Base-by-base conservation (phyloP, 2,888 invertebrate species). In the Sinodicranocentrus sp. region DNA sequence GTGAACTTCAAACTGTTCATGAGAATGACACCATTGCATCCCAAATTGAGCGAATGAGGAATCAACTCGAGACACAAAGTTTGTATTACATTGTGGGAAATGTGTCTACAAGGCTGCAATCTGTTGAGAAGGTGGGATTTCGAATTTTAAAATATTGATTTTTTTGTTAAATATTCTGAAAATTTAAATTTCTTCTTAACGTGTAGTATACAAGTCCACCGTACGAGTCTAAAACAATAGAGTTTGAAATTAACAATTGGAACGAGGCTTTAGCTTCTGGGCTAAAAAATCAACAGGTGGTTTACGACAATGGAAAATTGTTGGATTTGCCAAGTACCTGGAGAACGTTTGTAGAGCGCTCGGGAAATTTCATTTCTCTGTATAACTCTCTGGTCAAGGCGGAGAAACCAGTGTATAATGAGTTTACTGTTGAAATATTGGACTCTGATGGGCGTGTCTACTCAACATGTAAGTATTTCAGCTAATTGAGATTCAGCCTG, bases 201-300 rank as follows among this genome's bases (percentile, higher is more conserved):
- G 21, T 68, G 17, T 59, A 84, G 82, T 84, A 83, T 52, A 82
- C 84, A 23, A 84, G 82, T 25, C 86, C 86, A 13, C 84, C 84
- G 13, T 79, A 86, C 65, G 86, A 86, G 44, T 72, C 83, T 0
- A 79, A 84, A 72, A 84, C 84, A 13, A 75, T 86, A 3, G 84
- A 86, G 28, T 83, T 86, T 43, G 83, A 80, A 33, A 86, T 86
- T 21, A 78, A 71, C 43, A 78, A 86, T 23, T 86, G 84, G 84
- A 79, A 76, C 44, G 84, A 82, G 23, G 75, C 82, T 17, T 52
- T 83, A 21, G 75, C 67, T 15, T 43, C 23, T 10, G 86, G 86
- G 25, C 28, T 86, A 33, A 83, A 84, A 57, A 84, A 80, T 68
- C 84, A 79, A 39, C 77, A 84, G 19, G 80, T 86, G 1, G 57